Percentiles rank a stretch among this genome's conserved stretches.
phyloP scores from a whole-genome alignment of 2,888 invertebrate species.

The Marasmarcha lunaedactyla region DNA sequence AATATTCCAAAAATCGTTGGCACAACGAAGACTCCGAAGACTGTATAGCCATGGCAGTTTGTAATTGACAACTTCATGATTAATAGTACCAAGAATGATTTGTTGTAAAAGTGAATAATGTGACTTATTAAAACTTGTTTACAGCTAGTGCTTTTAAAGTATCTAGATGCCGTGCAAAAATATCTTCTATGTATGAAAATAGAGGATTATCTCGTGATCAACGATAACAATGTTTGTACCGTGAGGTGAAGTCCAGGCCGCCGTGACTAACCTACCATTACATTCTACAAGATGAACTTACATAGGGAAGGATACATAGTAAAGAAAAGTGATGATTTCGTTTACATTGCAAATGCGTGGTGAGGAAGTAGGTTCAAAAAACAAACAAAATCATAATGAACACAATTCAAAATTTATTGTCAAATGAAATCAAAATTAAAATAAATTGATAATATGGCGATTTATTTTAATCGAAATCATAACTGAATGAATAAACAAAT shows the following conservation, averaged over 20 bases:
- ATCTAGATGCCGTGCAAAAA: slow-evolving; percentile 45
- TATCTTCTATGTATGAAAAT: slow-evolving; percentile 55
- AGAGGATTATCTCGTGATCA: slow-evolving; percentile 26
- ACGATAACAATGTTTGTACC: slow-evolving; percentile 51
- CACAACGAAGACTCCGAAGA: too few relatives aligned
- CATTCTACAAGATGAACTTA: not conserved
- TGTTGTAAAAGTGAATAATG: too few relatives aligned
- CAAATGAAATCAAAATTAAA: slow-evolving; percentile 5
- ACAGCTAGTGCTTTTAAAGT: too few relatives aligned
- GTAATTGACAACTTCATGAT: too few relatives aligned
- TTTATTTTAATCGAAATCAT: slow-evolving; percentile 6
- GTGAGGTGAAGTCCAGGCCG: slow-evolving; percentile 37
- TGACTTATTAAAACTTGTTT: too few relatives aligned
- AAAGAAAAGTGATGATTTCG: not conserved
- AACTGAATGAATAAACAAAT: slow-evolving; percentile 16
- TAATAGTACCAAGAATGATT: too few relatives aligned
- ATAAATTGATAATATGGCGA: not conserved
- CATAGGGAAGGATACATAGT: not conserved
- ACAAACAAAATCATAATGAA: slow-evolving; percentile 2
- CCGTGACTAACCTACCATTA: slow-evolving; percentile 12
- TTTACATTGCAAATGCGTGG: not conserved
- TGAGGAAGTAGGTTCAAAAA: slow-evolving; percentile 1
- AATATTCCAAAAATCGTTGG: too few relatives aligned
- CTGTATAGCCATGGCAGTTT: too few relatives aligned
- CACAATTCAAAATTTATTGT: slow-evolving; percentile 3